Percentiles rank a stretch among this genome's conserved stretches.
Evolutionary conservation across 2,888 invertebrate species (phyloP).

Genomic region (Merodon equestris): DNA sequence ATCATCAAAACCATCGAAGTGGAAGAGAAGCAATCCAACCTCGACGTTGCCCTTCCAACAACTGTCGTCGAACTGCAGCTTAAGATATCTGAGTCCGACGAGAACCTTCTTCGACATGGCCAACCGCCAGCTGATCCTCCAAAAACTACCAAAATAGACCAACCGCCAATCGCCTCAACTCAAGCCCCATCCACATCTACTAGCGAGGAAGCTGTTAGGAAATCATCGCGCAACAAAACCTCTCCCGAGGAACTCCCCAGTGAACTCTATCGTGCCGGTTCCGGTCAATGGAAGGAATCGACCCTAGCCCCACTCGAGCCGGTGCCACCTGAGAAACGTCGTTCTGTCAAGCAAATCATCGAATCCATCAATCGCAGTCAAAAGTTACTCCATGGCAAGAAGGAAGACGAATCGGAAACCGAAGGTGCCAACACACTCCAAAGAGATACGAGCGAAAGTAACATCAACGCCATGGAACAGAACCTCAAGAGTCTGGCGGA

Average conservation of each 20-base stretch:
- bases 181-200: conserved; percentile 12
- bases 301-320: conserved; percentile 70
- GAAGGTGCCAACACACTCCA: conserved; percentile 37
- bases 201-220: conserved; percentile 26
- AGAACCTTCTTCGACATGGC: conserved; percentile 41
- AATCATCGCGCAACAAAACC: conserved; percentile 47
- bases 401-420: conserved; percentile 42
- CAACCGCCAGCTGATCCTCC: no score
- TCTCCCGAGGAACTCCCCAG: conserved; percentile 39
- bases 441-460: conserved; percentile 49
- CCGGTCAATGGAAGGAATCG: conserved; percentile 70
- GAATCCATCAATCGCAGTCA: conserved; percentile 78
- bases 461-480: conserved; percentile 51
- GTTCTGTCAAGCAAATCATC: conserved; percentile 77
- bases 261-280: conserved; percentile 42
- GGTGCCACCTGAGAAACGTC: conserved; percentile 71
- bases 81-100: conserved; percentile 38
- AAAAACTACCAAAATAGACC: neutral
- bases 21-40: conserved; percentile 45
- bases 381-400: conserved; percentile 73
- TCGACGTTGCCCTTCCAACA: conserved; percentile 29
- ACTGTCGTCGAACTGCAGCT: conserved; percentile 63
- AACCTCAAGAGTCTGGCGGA: conserved; percentile 69
- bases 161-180: conserved; percentile 49
- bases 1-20: conserved; percentile 13